phyloP scores from a whole-genome alignment of 2,888 invertebrate species.

The Protophormia terraenovae region DNA sequence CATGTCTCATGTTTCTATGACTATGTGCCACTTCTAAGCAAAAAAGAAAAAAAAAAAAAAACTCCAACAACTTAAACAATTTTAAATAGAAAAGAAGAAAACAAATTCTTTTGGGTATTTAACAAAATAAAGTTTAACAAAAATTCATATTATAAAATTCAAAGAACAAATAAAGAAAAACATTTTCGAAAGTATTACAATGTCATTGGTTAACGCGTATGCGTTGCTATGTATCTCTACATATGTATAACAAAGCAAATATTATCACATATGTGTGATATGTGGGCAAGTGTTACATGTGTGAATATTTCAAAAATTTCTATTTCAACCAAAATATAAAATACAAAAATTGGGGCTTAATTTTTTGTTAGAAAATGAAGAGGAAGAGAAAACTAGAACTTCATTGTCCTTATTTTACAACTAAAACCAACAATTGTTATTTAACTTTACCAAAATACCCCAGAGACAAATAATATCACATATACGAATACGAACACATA shows the following conservation, averaged over 20 bases:
- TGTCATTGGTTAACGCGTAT: constrained; percentile 36
- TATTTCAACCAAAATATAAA: background rate
- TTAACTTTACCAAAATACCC: constrained; percentile 57
- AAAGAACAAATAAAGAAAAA: background rate
- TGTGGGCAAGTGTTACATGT: no score
- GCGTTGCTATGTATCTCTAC: background rate
- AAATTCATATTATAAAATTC: background rate
- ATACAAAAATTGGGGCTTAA: background rate
- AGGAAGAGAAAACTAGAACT: background rate
- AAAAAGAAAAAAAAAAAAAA: no score
- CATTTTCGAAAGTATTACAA: background rate
- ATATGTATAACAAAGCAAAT: background rate
- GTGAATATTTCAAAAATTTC: background rate
- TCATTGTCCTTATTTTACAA: constrained; percentile 37
- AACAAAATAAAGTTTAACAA: background rate
- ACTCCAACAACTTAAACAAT: background rate
- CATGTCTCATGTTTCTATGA: no score
- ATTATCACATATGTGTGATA: background rate
- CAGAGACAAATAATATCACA: constrained; percentile 32
- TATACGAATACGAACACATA: background rate
- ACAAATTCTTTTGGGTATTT: background rate
- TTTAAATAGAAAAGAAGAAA: background rate
- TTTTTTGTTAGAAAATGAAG: background rate
- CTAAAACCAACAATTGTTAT: constrained; percentile 53
- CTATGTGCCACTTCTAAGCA: no score